Evolutionary conservation across 2,113 vertebrate genomes (phyloP).

Genomic region (Mionectes macconnelli): DNA sequence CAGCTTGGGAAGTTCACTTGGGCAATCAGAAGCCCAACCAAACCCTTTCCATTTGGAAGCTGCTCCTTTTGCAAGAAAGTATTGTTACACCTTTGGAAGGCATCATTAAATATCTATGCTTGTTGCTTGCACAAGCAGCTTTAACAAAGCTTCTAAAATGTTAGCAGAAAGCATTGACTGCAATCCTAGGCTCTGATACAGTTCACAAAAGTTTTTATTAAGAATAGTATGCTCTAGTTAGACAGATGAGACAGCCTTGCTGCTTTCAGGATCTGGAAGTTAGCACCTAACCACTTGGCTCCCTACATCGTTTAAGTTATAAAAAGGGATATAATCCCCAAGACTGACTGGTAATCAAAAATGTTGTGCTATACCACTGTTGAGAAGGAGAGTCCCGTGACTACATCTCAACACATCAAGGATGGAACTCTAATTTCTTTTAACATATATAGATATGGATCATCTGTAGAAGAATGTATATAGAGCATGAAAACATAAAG

Average conservation of each 20-base stretch:
- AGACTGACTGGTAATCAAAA: neutral
- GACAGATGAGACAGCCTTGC: neutral
- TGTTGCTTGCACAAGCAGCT: neutral
- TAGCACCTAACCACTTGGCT: neutral
- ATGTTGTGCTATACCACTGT: neutral
- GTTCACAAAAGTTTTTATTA: neutral
- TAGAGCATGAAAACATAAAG: neutral
- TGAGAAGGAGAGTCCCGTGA: neutral
- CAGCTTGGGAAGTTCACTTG: neutral
- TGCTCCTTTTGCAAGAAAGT: neutral
- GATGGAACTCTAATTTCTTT: neutral
- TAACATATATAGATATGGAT: neutral
- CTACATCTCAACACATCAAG: neutral
- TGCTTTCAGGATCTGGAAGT: neutral
- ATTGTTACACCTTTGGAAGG: neutral
- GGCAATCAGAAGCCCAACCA: neutral
- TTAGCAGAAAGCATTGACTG: neutral
- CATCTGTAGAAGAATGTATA: neutral
- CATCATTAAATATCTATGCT: neutral
- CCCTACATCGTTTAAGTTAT: neutral
- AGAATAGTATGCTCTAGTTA: neutral
- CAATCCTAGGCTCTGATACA: neutral
- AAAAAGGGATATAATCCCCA: neutral
- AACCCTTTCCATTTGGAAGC: neutral
- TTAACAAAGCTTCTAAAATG: neutral